These are phyloP conservation scores for Equus quagga DNA, from an alignment of 2,113 vertebrate genomes.

Conservation along the genomic window DNA sequence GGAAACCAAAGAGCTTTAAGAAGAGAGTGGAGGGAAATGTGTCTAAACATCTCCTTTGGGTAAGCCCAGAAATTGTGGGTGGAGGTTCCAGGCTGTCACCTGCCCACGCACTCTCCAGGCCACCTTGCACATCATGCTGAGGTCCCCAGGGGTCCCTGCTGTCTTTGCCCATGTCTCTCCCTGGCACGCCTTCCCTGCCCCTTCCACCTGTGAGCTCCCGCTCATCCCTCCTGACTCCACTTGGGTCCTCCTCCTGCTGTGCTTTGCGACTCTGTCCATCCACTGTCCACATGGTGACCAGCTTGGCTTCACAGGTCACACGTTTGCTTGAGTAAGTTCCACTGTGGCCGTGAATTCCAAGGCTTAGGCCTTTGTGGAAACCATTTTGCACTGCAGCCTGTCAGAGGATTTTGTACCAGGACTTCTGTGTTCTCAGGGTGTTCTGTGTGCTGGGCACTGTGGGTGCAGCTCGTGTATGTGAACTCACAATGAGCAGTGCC, in stretches of 20 bases:
- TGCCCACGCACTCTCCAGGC: rapidly evolving
- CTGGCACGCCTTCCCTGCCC: neutral
- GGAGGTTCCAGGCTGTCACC: neutral
- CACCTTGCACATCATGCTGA: neutral
- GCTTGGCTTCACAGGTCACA: too few species aligned
- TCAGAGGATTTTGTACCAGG: neutral
- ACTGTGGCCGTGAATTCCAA: neutral
- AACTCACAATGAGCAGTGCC: too few species aligned
- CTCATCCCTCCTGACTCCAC: neutral
- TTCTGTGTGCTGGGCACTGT: neutral
- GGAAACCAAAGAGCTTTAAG: neutral
- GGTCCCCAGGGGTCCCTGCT: neutral
- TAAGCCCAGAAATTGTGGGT: neutral
- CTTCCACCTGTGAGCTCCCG: neutral
- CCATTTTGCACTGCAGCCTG: neutral
- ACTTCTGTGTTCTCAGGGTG: neutral
- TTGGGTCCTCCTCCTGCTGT: neutral
- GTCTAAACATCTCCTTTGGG: neutral
- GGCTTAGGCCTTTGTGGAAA: neutral
- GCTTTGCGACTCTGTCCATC: neutral
- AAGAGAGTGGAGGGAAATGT: neutral
- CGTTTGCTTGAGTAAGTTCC: neutral
- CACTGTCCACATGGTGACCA: neutral
- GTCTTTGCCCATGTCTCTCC: neutral
- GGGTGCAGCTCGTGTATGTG: neutral